Evolutionary conservation across 2,797 vertebrate species (phyloP).

Genomic region (Loriculus beryllinus): DNA sequence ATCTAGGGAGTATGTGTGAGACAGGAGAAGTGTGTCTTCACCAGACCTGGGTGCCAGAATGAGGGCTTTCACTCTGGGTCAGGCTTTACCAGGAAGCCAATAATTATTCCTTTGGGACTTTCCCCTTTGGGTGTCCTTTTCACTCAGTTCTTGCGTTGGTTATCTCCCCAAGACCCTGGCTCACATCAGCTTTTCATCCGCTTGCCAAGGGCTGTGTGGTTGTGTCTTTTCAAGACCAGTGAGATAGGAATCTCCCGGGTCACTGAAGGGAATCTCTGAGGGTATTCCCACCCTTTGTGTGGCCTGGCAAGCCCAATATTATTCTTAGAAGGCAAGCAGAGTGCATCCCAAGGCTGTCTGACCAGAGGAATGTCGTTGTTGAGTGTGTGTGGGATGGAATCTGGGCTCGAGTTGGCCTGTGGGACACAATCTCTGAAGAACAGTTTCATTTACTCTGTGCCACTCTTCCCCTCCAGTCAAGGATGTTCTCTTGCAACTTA

Average conservation of each 20-base stretch:
- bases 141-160: background rate
- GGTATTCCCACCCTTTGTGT: background rate
- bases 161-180: background rate
- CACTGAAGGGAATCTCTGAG: background rate
- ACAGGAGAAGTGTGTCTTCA: background rate
- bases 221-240: background rate
- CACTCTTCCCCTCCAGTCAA: constrained; percentile 46
- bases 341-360: constrained; percentile 7
- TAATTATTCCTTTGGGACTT: background rate
- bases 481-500: constrained; percentile 53
- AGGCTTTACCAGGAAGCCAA: background rate
- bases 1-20: background rate
- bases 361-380: constrained; percentile 20
- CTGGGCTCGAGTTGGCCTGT: constrained; percentile 7
- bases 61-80: background rate
- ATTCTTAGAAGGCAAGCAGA: constrained; percentile 45
- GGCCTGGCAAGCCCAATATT: background rate
- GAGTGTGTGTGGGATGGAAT: constrained; percentile 10
- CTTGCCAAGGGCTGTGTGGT: background rate
- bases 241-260: background rate
- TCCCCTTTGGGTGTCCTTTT: background rate
- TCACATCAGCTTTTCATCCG: background rate
- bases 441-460: constrained; percentile 31
- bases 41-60: background rate
- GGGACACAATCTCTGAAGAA: constrained; percentile 31